Conservation (phyloP, 2,113 vertebrate genomes). For the Hydropotes inermis region DNA sequence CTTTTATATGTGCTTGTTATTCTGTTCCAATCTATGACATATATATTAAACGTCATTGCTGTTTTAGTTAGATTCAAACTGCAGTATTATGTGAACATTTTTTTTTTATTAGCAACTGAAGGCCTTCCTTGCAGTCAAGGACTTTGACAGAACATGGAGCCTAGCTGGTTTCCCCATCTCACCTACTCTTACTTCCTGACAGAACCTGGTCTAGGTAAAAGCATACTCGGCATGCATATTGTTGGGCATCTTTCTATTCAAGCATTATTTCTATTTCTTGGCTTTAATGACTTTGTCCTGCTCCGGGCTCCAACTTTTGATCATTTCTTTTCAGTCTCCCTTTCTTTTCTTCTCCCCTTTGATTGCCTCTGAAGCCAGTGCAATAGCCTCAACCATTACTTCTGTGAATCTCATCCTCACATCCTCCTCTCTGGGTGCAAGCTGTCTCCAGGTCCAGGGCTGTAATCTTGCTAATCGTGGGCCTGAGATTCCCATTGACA, state of each 20-base stretch:
- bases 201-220: neutral
- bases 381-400: neutral
- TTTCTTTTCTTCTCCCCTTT: neutral
- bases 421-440: neutral
- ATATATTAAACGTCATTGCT: neutral
- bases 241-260: neutral
- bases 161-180: neutral
- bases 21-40: neutral
- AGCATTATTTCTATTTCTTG: neutral
- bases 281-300: neutral
- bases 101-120: neutral
- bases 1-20: neutral
- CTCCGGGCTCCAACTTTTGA: neutral
- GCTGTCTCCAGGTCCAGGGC: neutral
- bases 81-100: neutral
- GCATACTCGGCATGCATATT: neutral
- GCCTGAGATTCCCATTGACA: neutral
- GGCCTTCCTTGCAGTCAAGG: neutral
- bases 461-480: neutral
- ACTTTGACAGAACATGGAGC: neutral
- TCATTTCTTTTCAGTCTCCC: neutral
- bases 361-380: neutral
- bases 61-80: neutral
- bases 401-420: neutral
- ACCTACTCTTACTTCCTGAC: neutral